These are phyloP conservation scores for Acrossocheilus fasciatus DNA, from an alignment of 2,797 vertebrate species.

Conservation along the genomic window DNA sequence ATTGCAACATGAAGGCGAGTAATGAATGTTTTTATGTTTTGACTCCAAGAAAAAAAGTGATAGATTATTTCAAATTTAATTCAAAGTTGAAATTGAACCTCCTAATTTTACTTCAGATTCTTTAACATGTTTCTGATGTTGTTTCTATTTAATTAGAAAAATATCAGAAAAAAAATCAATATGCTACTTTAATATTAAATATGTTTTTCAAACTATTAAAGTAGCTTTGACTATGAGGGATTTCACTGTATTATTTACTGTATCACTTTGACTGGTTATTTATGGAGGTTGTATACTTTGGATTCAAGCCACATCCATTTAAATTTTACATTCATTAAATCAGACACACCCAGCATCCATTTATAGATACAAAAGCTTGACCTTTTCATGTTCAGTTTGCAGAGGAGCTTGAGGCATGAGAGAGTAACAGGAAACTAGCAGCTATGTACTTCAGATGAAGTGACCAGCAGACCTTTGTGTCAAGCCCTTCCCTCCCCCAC, in stretches of 20 bases:
- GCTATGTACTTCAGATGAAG: conserved; percentile 33
- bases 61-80: not conserved
- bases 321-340: conserved; percentile 44
- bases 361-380: conserved; percentile 54
- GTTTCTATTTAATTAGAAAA: not conserved
- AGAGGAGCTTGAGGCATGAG: conserved; percentile 40
- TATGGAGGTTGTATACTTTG: conserved; percentile 12
- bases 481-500: conserved; percentile 63
- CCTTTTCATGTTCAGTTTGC: conserved; percentile 54
- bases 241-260: not conserved
- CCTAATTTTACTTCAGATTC: not conserved
- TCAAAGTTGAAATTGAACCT: not conserved
- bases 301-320: conserved; percentile 43
- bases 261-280: not conserved
- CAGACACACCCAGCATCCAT: conserved; percentile 45
- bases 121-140: not conserved
- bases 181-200: not conserved
- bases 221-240: not conserved
- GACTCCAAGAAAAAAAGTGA: not conserved
- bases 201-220: not conserved
- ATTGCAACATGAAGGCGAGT: not conserved
- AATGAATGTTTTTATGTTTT: not conserved
- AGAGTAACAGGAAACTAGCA: conserved; percentile 19
- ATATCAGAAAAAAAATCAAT: not conserved
- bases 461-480: conserved; percentile 55